Percentiles rank a stretch among this genome's conserved stretches.
These are phyloP conservation scores for Choristoneura rosaceana DNA, from an alignment of 2,888 invertebrate genomes.

Conservation along the genomic window DNA sequence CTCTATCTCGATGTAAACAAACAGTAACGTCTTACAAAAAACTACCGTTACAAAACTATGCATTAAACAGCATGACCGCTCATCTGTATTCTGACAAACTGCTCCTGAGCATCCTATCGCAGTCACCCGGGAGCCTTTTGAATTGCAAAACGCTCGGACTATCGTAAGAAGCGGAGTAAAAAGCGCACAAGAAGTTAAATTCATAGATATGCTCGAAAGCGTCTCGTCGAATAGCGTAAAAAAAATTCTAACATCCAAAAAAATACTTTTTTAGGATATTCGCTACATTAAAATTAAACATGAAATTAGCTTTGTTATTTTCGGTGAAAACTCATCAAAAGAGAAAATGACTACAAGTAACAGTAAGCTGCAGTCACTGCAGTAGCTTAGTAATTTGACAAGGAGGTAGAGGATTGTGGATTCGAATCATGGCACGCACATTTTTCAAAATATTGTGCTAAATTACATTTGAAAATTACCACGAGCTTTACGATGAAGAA, in stretches of 20 bases:
- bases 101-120: conserved; percentile 56
- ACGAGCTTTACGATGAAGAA: too few species aligned
- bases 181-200: conserved; percentile 52
- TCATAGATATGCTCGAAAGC: conserved; percentile 46
- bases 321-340: too few species aligned
- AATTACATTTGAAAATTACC: too few species aligned
- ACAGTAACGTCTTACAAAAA: conserved; percentile 14
- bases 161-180: conserved; percentile 66
- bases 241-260: background rate
- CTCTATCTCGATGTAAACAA: background rate
- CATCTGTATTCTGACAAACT: conserved; percentile 60
- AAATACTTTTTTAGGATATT: too few species aligned
- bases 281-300: too few species aligned
- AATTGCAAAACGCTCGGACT: conserved; percentile 66
- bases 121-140: conserved; percentile 62
- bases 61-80: conserved; percentile 57
- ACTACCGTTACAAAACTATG: conserved; percentile 48
- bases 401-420: too few species aligned
- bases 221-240: conserved; percentile 11
- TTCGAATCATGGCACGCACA: too few species aligned
- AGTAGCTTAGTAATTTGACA: too few species aligned
- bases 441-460: too few species aligned
- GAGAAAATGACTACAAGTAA: too few species aligned
- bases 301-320: too few species aligned
- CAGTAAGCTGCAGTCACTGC: too few species aligned